These are phyloP conservation scores for Cebidichthys violaceus DNA, from an alignment of 2,113 vertebrate species.

Conservation along the genomic window DNA sequence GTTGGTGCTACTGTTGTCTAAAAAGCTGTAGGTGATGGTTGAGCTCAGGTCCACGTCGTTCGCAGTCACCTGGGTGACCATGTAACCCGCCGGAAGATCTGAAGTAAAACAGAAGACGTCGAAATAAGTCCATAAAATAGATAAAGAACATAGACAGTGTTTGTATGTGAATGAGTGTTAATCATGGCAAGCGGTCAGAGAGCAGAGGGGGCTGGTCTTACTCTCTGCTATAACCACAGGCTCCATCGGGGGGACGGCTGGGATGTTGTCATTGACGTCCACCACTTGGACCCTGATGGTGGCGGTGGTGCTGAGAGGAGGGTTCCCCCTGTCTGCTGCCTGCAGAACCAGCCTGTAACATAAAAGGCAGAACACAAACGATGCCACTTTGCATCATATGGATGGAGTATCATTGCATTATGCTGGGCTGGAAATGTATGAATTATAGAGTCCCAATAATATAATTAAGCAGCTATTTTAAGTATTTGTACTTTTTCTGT, in stretches of 20 bases:
- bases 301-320: constrained; percentile 84
- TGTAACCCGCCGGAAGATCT: constrained; percentile 88
- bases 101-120: constrained; percentile 40
- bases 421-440: not conserved
- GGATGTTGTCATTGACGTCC: constrained; percentile 92
- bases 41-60: constrained; percentile 89
- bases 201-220: constrained; percentile 77
- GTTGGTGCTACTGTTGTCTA: constrained; percentile 75
- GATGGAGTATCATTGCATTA: not conserved
- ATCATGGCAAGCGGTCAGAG: not conserved
- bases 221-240: constrained; percentile 88
- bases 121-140: not conserved
- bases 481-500: not conserved
- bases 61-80: constrained; percentile 86
- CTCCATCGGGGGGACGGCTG: constrained; percentile 83
- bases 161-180: not conserved
- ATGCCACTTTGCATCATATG: not conserved
- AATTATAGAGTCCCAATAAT: not conserved
- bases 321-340: constrained; percentile 89
- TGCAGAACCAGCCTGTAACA: constrained; percentile 88
- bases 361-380: not conserved
- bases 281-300: constrained; percentile 87
- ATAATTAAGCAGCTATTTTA: not conserved
- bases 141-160: not conserved
- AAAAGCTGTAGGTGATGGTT: constrained; percentile 87